Conservation (phyloP, 2,113 vertebrate species). For the Candoia aspera region DNA sequence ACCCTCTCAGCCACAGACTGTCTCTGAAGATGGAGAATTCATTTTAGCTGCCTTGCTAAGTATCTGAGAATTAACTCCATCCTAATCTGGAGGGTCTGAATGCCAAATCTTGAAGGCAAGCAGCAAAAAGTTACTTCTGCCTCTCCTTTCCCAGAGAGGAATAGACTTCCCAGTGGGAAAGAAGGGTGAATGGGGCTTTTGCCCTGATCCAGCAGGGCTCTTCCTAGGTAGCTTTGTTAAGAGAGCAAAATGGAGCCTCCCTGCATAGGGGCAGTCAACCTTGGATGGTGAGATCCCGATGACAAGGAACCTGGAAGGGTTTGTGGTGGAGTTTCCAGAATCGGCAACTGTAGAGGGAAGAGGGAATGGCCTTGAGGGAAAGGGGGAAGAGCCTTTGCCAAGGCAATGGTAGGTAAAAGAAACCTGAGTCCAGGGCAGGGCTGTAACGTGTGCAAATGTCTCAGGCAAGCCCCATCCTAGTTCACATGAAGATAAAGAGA, state of each 20-base stretch:
- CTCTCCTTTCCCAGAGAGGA: neutral
- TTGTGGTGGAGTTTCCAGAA: neutral
- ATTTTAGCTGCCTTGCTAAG: neutral
- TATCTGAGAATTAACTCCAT: neutral
- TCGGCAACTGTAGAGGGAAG: neutral
- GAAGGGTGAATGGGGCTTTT: neutral
- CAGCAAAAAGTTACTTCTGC: neutral
- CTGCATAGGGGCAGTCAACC: neutral
- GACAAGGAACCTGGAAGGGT: neutral
- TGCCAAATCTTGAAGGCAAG: neutral
- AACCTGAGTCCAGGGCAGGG: neutral
- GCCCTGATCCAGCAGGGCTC: neutral
- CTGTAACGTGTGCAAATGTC: neutral
- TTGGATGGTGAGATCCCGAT: neutral
- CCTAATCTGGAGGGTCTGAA: neutral
- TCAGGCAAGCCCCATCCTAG: neutral
- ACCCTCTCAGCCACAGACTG: neutral
- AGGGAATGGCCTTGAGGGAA: neutral
- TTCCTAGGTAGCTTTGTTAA: neutral
- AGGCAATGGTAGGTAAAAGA: neutral
- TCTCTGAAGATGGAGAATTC: neutral
- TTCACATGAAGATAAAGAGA: neutral
- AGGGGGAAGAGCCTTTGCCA: neutral
- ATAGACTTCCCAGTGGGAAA: neutral
- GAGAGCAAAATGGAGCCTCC: neutral